These are phyloP conservation scores for Xanthorhoe spadicearia DNA, from an alignment of 2,888 invertebrate genomes.

Conservation along the genomic window DNA sequence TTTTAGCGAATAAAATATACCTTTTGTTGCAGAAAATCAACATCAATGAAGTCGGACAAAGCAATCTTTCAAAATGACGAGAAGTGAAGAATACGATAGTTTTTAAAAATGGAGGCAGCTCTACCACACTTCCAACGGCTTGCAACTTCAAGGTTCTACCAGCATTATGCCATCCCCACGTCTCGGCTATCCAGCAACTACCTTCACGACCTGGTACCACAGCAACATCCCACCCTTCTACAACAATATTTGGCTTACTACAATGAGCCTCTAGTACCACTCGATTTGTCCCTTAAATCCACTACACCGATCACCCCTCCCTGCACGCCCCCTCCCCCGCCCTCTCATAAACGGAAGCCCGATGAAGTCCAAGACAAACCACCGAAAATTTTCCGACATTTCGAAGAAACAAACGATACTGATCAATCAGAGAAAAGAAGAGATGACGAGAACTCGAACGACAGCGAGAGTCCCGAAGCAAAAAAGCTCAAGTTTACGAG, in stretches of 20 bases:
- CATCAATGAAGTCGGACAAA: conserved; percentile 38
- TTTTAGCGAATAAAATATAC: conserved; percentile 42
- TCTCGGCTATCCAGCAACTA: conserved; percentile 73
- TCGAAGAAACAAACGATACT: conserved; percentile 71
- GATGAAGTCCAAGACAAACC: conserved; percentile 69
- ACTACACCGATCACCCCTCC: conserved; percentile 90
- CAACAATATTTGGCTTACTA: conserved; percentile 86
- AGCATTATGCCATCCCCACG: conserved; percentile 74
- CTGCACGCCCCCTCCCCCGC: conserved; percentile 88
- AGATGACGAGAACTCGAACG: conserved; percentile 72
- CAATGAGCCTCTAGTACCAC: conserved; percentile 86
- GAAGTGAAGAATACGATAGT: conserved; percentile 32
- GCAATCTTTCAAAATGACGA: conserved; percentile 43
- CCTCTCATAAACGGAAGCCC: conserved; percentile 75
- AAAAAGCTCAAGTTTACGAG: conserved; percentile 78
- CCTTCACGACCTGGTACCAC: conserved; percentile 75
- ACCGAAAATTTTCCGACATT: conserved; percentile 76
- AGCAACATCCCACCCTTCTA: conserved; percentile 74
- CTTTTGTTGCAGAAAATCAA: conserved; percentile 57
- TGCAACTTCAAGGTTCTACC: conserved; percentile 73
- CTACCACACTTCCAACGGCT: conserved; percentile 75
- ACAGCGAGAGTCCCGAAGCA: conserved; percentile 75
- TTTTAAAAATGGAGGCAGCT: conserved; percentile 74
- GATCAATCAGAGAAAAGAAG: conserved; percentile 63
- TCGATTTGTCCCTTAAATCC: conserved; percentile 91